Percentiles rank a stretch among this genome's conserved stretches.
These are phyloP conservation scores for Carabus problematicus DNA, from an alignment of 2,888 invertebrate species.

Conservation along the genomic window DNA sequence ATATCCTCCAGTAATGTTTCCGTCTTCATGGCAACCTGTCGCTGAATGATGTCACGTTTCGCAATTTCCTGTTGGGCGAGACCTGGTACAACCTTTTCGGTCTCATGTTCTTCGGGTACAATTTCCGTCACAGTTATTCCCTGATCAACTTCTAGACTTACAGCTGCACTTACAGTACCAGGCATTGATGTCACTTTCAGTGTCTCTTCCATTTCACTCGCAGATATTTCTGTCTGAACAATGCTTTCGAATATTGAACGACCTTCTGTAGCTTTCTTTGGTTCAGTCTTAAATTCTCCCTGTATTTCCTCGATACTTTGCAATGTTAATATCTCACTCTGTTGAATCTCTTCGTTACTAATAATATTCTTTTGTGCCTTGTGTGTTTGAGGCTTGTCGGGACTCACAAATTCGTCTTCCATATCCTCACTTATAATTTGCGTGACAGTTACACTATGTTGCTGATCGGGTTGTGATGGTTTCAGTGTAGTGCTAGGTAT, in stretches of 20 bases:
- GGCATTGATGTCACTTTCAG: constrained; percentile 41
- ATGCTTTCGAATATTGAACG: constrained; percentile 58
- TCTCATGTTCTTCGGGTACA: constrained; percentile 53
- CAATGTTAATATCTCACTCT: constrained; percentile 47
- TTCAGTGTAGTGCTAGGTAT: constrained; percentile 50
- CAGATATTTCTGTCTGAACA: constrained; percentile 51
- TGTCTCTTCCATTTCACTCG: constrained; percentile 52
- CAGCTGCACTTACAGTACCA: constrained; percentile 31
- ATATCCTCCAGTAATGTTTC: constrained; percentile 53
- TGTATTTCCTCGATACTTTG: constrained; percentile 49
- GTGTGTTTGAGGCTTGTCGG: constrained; percentile 52
- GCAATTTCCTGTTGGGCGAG: constrained; percentile 57
- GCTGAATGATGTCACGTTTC: constrained; percentile 58
- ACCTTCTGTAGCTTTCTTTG: constrained; percentile 53
- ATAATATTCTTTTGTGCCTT: constrained; percentile 47
- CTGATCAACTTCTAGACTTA: constrained; percentile 48
- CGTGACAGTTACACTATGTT: constrained; percentile 62
- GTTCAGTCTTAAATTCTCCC: constrained; percentile 44
- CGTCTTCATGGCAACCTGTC: constrained; percentile 58
- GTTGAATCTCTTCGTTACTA: constrained; percentile 49
- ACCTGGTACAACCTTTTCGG: constrained; percentile 40
- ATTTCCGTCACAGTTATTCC: constrained; percentile 54
- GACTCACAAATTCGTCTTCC: constrained; percentile 59
- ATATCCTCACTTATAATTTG: constrained; percentile 60
- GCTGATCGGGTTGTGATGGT: constrained; percentile 53